Conservation (phyloP, 2,113 vertebrate genomes). For the Atrichornis clamosus region DNA sequence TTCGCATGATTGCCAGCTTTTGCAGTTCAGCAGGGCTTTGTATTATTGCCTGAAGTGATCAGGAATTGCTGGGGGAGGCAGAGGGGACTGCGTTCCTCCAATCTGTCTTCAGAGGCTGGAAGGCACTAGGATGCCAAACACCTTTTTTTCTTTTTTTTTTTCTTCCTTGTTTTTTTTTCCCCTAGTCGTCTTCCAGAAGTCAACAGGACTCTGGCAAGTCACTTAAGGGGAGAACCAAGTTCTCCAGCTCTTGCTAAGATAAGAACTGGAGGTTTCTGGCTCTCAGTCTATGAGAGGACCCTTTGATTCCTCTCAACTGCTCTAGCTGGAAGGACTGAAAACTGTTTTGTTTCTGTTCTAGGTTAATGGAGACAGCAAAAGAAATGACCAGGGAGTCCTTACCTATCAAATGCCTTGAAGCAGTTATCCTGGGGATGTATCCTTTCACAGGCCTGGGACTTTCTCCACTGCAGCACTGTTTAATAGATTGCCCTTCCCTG, state of each 20-base stretch:
- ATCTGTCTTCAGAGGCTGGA: background rate
- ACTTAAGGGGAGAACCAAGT: background rate
- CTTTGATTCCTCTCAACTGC: background rate
- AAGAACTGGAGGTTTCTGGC: background rate
- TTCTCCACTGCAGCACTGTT: background rate
- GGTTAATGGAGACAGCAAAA: conserved; percentile 95
- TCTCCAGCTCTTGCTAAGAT: background rate
- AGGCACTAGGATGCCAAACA: background rate
- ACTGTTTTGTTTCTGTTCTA: conserved; percentile 58
- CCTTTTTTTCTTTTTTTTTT: too few relatives aligned
- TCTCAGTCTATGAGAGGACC: accelerated
- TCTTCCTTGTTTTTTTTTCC: accelerated
- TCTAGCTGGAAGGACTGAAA: background rate
- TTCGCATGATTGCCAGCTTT: background rate
- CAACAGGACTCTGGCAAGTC: background rate
- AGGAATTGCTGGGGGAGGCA: background rate
- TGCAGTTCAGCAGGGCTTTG: background rate
- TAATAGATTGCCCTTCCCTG: background rate
- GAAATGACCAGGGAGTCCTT: conserved; percentile 96
- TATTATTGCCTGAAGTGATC: background rate
- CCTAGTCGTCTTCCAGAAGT: background rate
- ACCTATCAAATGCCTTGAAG: conserved; percentile 98
- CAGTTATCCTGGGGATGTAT: conserved; percentile 98
- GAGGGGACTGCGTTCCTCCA: background rate
- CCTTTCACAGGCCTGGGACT: conserved; percentile 69